Evolutionary conservation across 2,888 invertebrate genomes (phyloP).

Genomic region (Eledona agricola): DNA sequence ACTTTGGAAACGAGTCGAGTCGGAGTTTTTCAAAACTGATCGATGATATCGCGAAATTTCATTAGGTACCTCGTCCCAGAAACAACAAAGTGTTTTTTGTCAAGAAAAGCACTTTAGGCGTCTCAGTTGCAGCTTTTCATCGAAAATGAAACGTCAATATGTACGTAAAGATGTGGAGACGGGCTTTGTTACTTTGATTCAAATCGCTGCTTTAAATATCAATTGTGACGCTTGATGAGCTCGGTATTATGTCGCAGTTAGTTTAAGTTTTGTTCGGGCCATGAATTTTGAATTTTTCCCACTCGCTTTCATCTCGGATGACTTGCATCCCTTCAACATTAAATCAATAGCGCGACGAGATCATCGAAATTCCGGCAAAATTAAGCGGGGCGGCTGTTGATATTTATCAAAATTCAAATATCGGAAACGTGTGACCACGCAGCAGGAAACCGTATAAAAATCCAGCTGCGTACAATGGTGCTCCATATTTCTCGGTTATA

Average conservation of each 20-base stretch:
- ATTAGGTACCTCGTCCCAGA: no score
- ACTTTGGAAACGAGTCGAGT: background rate
- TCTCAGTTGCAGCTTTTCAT: no score
- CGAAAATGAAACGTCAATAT: no score
- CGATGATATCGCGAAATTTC: no score
- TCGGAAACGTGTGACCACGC: conserved; percentile 33
- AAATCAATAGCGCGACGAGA: conserved; percentile 16
- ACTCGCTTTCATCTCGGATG: conserved; percentile 4
- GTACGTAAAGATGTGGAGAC: no score
- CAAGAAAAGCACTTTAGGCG: no score
- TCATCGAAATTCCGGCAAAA: conserved; percentile 3
- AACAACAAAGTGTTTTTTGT: no score
- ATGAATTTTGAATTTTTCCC: background rate
- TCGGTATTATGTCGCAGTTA: conserved; percentile 4
- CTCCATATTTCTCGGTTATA: conserved; percentile 46
- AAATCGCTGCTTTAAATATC: no score
- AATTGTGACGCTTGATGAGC: background rate
- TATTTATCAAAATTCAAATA: conserved; percentile 27
- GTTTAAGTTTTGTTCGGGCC: conserved; percentile 1
- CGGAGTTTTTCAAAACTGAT: conserved; percentile 2
- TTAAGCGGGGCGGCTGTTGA: conserved; percentile 8
- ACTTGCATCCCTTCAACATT: conserved; percentile 16
- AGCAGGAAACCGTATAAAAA: conserved; percentile 36
- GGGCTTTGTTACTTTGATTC: no score
- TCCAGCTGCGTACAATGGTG: conserved; percentile 38